Evolutionary conservation across 2,888 invertebrate genomes (phyloP).

Genomic region (Tanaodytes sp.): DNA sequence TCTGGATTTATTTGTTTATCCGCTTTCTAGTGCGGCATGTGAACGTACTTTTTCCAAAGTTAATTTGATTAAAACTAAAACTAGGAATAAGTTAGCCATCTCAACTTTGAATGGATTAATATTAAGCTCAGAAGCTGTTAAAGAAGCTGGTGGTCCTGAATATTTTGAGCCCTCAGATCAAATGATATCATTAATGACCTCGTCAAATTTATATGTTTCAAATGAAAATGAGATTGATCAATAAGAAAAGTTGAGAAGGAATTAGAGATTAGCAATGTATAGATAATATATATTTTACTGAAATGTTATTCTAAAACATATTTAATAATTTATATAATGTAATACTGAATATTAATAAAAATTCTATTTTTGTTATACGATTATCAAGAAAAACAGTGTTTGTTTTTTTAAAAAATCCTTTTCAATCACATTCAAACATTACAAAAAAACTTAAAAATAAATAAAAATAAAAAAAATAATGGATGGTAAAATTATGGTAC

Average conservation of each 20-base stretch:
- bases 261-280: too few relatives aligned
- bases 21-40: conserved; percentile 2
- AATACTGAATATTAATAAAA: too few relatives aligned
- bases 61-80: conserved; percentile 2
- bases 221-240: background rate
- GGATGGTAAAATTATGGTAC: background rate
- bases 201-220: background rate
- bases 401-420: too few relatives aligned
- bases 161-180: background rate
- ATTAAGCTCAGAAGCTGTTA: background rate
- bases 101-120: background rate
- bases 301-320: too few relatives aligned
- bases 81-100: background rate
- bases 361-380: too few relatives aligned
- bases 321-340: too few relatives aligned
- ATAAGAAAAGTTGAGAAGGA: too few relatives aligned
- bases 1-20: conserved; percentile 6
- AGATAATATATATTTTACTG: too few relatives aligned
- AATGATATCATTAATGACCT: background rate
- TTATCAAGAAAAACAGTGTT: too few relatives aligned
- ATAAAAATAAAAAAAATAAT: too few relatives aligned
- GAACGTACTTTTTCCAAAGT: conserved; percentile 5
- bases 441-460: too few relatives aligned
- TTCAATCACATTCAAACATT: too few relatives aligned
- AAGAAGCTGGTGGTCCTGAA: background rate